Base-by-base conservation (phyloP, 2,888 invertebrate genomes). In the Drosophila merina region DNA sequence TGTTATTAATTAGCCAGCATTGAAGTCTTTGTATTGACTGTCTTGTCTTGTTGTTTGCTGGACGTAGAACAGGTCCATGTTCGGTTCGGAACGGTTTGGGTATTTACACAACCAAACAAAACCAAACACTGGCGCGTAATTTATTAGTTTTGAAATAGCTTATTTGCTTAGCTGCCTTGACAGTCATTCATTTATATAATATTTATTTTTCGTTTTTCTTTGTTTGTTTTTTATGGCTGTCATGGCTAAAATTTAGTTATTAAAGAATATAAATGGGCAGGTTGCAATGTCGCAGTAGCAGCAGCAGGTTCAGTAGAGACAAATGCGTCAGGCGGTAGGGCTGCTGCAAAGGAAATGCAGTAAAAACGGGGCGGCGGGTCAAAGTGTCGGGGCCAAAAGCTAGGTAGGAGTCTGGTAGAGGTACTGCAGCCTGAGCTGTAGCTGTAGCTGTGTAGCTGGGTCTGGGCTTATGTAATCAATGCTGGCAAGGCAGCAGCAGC, bases 281-380 rank as follows among this genome's bases (percentile, higher is more conserved):
- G 25, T n/a, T 42, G 31, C 7, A 36, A 30, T 36, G 52, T 30
- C 4, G 42, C 42, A 42, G 20, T 9, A 8, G 38, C 38, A n/a
- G 42, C 9, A 40, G 28, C 28, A 7, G 25, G 30, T 20, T 9
- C 42, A 7, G 57, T 42, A 45, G 48, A 48, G 26, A 26, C 30
- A 38, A 51, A 55, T 72, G 72, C 72, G 74, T 72, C 67, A 73
- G 57, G 54, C 20, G 30, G 28, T 59, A 40, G 33, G 70, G 72
- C 73, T 86, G 83, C 81, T 86, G 83, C 81, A 81, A 66, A 79
- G 79, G 73, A 79, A 85, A 74, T 85, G 86, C 82, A 79, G 86
- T 75, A 72, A 74, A 64, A 58, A 31, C 25, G 62, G 42, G 36
- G 64, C 38, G 56, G 58, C 30, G 70, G 63, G 66, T 70, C 69